Conservation (phyloP, 1,140 invertebrate genomes). For the Bombus picipes region DNA sequence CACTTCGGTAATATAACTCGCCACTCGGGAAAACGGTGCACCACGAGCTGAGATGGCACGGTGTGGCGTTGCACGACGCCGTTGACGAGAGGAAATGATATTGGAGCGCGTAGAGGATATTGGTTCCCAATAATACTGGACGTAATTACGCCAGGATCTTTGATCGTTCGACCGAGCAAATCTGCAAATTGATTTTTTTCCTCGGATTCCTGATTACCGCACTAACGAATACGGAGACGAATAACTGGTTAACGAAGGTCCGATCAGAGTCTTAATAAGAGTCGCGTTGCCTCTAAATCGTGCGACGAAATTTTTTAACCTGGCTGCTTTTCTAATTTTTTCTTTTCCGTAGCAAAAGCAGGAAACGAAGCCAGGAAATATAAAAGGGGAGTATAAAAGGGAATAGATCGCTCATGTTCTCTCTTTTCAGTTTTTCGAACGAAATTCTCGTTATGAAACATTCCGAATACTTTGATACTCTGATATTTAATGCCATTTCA, state of each 20-base stretch:
- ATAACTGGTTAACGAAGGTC: slow-evolving; percentile 42
- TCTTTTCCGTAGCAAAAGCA: too few species aligned
- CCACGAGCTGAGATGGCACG: neutral
- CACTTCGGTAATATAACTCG: slow-evolving; percentile 11
- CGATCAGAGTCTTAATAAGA: slow-evolving; percentile 22
- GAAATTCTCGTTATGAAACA: neutral
- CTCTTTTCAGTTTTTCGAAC: neutral
- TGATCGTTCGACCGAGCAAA: slow-evolving; percentile 35
- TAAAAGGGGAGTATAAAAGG: too few species aligned
- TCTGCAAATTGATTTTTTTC: slow-evolving; percentile 54
- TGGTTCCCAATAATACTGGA: slow-evolving; percentile 46
- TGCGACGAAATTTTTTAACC: neutral
- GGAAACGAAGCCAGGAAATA: neutral
- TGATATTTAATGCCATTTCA: neutral
- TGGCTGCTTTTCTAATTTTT: neutral
- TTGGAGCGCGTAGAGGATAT: slow-evolving; percentile 9
- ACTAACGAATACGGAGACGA: slow-evolving; percentile 37
- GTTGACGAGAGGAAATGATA: slow-evolving; percentile 29
- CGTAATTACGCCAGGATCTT: slow-evolving; percentile 46
- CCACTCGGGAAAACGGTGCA: neutral
- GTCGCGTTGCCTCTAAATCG: neutral
- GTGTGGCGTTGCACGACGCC: neutral
- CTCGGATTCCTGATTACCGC: slow-evolving; percentile 13
- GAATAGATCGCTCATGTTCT: neutral
- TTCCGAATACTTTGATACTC: neutral